These are phyloP conservation scores for Anthopleura sola DNA, from an alignment of 64 coral and sea anemone species.

Conservation along the genomic window DNA sequence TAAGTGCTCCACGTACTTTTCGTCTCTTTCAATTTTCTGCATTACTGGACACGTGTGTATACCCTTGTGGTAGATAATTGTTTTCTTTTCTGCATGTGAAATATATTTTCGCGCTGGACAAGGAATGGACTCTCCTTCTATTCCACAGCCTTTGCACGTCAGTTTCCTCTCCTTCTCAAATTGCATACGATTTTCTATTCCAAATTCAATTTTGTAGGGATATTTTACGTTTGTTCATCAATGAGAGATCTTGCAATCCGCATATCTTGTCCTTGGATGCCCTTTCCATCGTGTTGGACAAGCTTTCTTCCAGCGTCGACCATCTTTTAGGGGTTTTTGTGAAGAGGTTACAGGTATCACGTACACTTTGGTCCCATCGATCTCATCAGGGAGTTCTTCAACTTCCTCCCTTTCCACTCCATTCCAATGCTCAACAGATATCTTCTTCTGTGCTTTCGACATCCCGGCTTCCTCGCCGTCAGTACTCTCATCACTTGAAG, in stretches of 20 bases:
- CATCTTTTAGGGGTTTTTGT: constrained; percentile 1
- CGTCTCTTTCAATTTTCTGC: constrained; percentile 16
- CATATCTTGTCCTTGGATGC: constrained; percentile 31
- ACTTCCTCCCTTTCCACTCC: constrained; percentile 27
- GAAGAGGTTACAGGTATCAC: background rate
- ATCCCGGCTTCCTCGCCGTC: too few relatives aligned
- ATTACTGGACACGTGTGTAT: constrained; percentile 29
- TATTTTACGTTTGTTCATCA: constrained; percentile 29
- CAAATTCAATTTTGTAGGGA: constrained; percentile 47
- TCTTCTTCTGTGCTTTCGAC: background rate
- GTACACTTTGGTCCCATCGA: constrained; percentile 35
- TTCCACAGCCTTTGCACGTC: constrained; percentile 37
- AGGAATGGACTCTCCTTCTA: constrained; percentile 21
- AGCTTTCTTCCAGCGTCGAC: constrained; percentile 25
- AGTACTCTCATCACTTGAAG: too few relatives aligned
- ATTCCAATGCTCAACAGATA: constrained; percentile 36
- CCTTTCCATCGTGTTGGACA: constrained; percentile 27
- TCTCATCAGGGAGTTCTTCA: constrained; percentile 29
- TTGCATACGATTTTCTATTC: constrained; percentile 48
- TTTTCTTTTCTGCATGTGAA: background rate
- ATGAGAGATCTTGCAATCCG: constrained; percentile 49
- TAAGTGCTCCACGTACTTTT: constrained; percentile 18
- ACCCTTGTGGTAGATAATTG: background rate
- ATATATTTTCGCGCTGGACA: constrained; percentile 28
- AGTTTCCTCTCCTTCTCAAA: constrained; percentile 36